phyloP scores from a whole-genome alignment of 2,113 vertebrate species.

The Pycnonotus jocosus region DNA sequence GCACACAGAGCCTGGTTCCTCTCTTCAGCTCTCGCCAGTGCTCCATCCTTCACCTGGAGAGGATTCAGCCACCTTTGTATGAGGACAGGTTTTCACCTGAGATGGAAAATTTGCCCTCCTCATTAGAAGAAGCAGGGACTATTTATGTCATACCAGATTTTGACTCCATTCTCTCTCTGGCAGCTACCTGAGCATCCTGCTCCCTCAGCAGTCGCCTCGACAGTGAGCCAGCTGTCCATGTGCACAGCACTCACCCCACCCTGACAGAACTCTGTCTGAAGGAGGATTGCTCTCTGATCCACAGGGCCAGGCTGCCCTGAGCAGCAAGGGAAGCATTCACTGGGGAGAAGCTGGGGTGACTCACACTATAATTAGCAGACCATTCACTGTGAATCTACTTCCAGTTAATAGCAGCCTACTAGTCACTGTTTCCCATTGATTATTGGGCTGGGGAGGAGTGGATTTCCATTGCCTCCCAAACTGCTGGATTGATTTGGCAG shows the following conservation, averaged over 20 bases:
- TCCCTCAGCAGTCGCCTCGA: background rate
- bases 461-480: conserved; percentile 23
- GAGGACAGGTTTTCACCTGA: background rate
- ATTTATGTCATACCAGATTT: background rate
- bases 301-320: background rate
- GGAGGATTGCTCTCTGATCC: background rate
- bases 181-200: background rate
- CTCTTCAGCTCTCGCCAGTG: background rate
- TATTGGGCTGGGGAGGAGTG: background rate
- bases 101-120: background rate
- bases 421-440: background rate
- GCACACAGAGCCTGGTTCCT: background rate
- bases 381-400: background rate
- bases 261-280: background rate
- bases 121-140: rapidly evolving
- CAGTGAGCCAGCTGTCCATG: rapidly evolving
- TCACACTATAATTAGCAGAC: background rate
- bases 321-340: background rate
- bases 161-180: background rate
- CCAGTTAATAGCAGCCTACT: background rate
- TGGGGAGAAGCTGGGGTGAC: background rate
- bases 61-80: background rate
- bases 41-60: background rate
- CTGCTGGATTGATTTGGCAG: background rate
- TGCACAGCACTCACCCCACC: background rate